Evolutionary conservation across 2,797 vertebrate genomes (phyloP).

Genomic region (Silurus aristotelis): DNA sequence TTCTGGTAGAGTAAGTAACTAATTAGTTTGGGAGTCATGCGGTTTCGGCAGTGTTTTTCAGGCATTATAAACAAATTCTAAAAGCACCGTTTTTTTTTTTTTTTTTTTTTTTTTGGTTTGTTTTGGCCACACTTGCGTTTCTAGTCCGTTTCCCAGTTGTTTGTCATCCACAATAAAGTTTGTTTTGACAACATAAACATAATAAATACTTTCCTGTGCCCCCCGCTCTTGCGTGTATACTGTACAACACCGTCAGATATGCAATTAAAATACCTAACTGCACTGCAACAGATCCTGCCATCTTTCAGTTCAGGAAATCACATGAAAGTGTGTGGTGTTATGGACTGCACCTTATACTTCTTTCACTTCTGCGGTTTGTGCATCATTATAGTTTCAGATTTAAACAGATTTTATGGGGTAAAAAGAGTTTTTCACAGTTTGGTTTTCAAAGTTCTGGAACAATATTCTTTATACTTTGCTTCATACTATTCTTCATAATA

Average conservation of each 20-base stretch:
- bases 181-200: constrained; percentile 6
- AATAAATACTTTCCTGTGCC: neutral
- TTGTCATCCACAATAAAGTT: neutral
- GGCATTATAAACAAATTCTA: neutral
- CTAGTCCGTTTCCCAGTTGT: neutral
- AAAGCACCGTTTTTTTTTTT: neutral
- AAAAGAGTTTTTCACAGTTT: too few relatives aligned
- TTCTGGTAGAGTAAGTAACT: neutral
- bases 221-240: neutral
- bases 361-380: neutral
- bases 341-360: neutral
- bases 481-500: too few relatives aligned
- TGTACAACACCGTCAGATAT: neutral
- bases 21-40: neutral
- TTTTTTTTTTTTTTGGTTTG: neutral
- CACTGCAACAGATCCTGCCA: neutral
- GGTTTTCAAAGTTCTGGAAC: neutral
- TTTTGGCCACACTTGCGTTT: neutral
- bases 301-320: neutral
- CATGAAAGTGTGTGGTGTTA: neutral
- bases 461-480: neutral
- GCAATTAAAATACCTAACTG: too few relatives aligned
- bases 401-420: too few relatives aligned
- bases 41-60: neutral
- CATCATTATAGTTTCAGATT: too few relatives aligned